These are phyloP conservation scores for Phasianus colchicus DNA, from an alignment of 2,113 vertebrate species.

Conservation along the genomic window DNA sequence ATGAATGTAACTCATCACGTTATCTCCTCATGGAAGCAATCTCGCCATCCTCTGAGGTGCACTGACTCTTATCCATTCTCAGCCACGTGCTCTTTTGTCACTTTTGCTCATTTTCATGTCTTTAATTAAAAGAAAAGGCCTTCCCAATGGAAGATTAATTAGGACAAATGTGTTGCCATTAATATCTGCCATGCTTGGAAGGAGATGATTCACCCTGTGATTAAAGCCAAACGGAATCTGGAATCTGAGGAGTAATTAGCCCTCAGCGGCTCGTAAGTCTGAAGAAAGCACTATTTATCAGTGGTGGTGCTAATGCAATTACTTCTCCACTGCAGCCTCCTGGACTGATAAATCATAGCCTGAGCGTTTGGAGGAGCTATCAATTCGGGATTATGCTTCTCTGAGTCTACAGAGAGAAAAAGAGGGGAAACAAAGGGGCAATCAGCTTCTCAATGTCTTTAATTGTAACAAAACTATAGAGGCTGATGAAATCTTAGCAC, in stretches of 20 bases:
- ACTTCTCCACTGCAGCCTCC: constrained; percentile 51
- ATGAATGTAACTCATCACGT: background rate
- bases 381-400: constrained; percentile 61
- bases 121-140: constrained; percentile 73
- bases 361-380: constrained; percentile 60
- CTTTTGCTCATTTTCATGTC: constrained; percentile 63
- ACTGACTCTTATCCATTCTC: constrained; percentile 19
- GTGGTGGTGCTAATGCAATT: constrained; percentile 72
- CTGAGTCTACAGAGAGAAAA: constrained; percentile 1
- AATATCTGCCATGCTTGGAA: constrained; percentile 73
- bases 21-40: constrained; percentile 30
- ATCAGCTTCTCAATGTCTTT: background rate
- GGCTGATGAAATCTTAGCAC: background rate
- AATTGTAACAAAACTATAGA: background rate
- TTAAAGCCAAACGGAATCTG: constrained; percentile 80
- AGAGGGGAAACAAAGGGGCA: background rate
- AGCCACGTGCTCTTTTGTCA: constrained; percentile 32
- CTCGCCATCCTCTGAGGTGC: background rate
- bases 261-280: constrained; percentile 76
- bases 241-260: constrained; percentile 85
- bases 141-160: constrained; percentile 71
- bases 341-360: constrained; percentile 52
- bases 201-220: constrained; percentile 85
- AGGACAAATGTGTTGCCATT: constrained; percentile 67
- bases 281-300: constrained; percentile 76